Percentiles rank a stretch among this genome's conserved stretches.
Conservation (phyloP, 2,113 vertebrate species). For the Ochotona curzoniae region DNA sequence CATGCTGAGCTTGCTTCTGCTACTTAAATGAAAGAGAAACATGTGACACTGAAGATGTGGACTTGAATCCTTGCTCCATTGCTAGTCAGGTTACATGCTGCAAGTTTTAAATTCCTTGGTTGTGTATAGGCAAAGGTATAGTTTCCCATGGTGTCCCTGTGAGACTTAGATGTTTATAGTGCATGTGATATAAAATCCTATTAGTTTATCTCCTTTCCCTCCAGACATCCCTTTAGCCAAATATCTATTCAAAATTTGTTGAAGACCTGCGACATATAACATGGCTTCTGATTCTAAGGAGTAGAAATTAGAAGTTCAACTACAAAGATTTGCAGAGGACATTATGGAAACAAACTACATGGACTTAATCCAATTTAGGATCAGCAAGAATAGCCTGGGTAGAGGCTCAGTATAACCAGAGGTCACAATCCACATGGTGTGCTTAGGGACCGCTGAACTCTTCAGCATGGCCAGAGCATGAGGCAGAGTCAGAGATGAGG, state of each 20-base stretch:
- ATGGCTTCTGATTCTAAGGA: not conserved
- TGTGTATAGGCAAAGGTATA: not conserved
- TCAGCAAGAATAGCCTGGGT: not conserved
- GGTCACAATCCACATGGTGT: fast-evolving
- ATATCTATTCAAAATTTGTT: not conserved
- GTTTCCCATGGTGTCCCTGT: not conserved
- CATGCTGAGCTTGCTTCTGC: not conserved
- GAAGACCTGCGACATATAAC: not conserved
- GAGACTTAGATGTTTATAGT: not conserved
- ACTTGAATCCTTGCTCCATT: not conserved
- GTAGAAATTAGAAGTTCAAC: too few species aligned
- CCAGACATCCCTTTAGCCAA: not conserved
- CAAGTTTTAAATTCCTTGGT: not conserved
- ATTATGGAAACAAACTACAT: not conserved
- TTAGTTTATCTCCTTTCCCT: not conserved
- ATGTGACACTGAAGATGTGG: not conserved
- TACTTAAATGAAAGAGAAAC: not conserved
- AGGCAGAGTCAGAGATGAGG: not conserved
- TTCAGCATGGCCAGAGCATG: fast-evolving
- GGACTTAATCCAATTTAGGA: not conserved
- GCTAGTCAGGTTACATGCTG: not conserved
- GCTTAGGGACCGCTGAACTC: too few species aligned
- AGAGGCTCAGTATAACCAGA: not conserved
- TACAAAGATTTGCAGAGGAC: too few species aligned
- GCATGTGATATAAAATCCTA: too few species aligned